Base-by-base conservation (phyloP, 2,888 invertebrate species). In the Protodeltote pygarga region DNA sequence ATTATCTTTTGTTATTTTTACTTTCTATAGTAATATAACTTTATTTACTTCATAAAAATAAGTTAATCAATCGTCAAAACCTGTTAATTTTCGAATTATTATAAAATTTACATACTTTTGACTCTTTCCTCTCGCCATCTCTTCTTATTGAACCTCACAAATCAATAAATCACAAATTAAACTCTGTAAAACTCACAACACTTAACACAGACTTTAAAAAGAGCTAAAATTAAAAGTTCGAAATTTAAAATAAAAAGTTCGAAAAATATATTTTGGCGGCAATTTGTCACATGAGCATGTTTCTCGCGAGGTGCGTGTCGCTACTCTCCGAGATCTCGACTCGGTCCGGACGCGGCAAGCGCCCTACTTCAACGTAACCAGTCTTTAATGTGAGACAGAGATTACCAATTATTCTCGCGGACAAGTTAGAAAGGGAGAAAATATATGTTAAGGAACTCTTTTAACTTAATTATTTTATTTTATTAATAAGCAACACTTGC, bases 271-370 rank as follows among this genome's bases (percentile, higher is more conserved):
- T 75, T 81, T 87, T 85, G 87, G 88, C 91, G 91, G 87, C 79
- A 87, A 89, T 75, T 73, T 75, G 72, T 88, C 84, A 89, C 85
- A 88, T 83, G 84, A 87, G 84, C 88, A 88, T 85, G 81, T 76
- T 85, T 84, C 83, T 80, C 87, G 86, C 78, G 80, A 82, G 83
- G 86, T 84, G 85, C 87, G 90, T 87, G 76, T 86, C 80, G 80
- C 83, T 83, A 83, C 90, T 90, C 89, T 81, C 84, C 80, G 83
- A 88, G 89, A 88, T 89, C 82, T 88, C 85, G 81, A 86, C 86
- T 87, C 87, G 77, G 75, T 82, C 74, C 85, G 79, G 73, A 79
- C 82, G 77, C 85, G 77, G 73, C 79, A 79, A 74, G 76, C 89
- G 90, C 88, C 91, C 91, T 92, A 91, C 91, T 92, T 91, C 85